Base-by-base conservation (phyloP, 2,888 invertebrate species). In the Phortica magna region DNA sequence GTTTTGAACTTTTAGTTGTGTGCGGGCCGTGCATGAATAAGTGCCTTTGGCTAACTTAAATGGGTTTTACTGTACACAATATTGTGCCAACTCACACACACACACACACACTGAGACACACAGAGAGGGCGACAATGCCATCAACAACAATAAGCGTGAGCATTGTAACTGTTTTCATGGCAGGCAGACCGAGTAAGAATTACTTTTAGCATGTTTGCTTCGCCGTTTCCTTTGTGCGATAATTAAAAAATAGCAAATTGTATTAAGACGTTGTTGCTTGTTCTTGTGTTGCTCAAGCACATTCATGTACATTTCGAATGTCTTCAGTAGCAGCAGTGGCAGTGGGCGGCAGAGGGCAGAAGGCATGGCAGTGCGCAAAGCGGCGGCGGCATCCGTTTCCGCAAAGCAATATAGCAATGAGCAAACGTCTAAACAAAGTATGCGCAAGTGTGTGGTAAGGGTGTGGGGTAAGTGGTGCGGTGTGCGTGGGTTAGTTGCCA, bases 201-300 rank as follows among this genome's bases (percentile, higher is more conserved):
- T 67, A 17, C 67, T n/a, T 67, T 59, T 59, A 19, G 19, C n/a
- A n/a, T 59, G 59, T 59, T 59, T 59, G 12, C 65, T 12, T 65
- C 41, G 61, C 17, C 22, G 7, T 61, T 65, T 14, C 65, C n/a
- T 71, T 48, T 71, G 70, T 71, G 70, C 70, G 70, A 88, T 86
- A 86, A 86, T 86, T 88, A 86, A 86, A 86, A 88, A 88, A 88
- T 86, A 84, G 88, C 87, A 86, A 87, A 86, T 88, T 88, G 88
- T 87, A 85, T 86, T 86, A 86, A 87, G 87, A 71, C 41, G 70
- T 71, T 70, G 39, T n/a, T 22, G 70, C 17, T 59, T 59, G 59
- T 59, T 5, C 2, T 17, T 59, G 59, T 59, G 59, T 19, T 61
- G 61, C 61, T 19, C 22, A 17, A 17, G 48, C 3, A 48, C 48